Evolutionary conservation across 1,140 invertebrate species (phyloP), one percentile per base, ranked within the genome.

Genomic region (Drosophila paulistorum): DNA sequence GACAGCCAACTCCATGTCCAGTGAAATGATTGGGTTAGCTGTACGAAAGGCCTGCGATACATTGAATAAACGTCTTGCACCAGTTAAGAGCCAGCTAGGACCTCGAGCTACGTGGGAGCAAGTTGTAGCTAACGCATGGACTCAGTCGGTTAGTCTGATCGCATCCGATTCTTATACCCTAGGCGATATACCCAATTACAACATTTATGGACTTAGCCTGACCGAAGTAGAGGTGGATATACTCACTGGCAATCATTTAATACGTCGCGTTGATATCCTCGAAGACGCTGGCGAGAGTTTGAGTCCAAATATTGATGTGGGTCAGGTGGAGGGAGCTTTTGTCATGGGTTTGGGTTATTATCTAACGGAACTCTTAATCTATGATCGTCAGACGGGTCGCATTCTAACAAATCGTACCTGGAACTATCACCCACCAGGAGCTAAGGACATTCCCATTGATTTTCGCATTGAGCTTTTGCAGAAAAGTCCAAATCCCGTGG

Each of bases 341-440:
- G 92, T 97, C 0, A 97, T 97, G 96, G 97, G 97, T 1, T 71
- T 96, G 2, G 97, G 97, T 7, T 96, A 96, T 77, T 96, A 94
- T 92, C 94, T 96, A 0, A 93, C 92, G 1, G 97, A 98, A 92
- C 92, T 95, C 54, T 81, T 96, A 17, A 92, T 94, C 2, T 95
- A 94, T 77, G 93, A 96, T 81, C 91, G 93, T 5, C 86, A 94
- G 42, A 95, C 95, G 41, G 97, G 96, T 9, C 91, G 93, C 63
- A 91, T 96, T 11, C 92, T 96, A 0, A 96, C 96, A n/a, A 94
- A 95, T 74, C 94, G 95, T 66, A 96, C 96, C 23, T 96, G 97
- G 94, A 95, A 94, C 76, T 98, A 97, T 92, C 96, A 97, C 86
- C 94, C 96, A 6, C 96, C 95, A 1, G 94, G 96, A 14, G 94